phyloP scores from a whole-genome alignment of 2,797 vertebrate genomes.

The Lagodon rhomboides region DNA sequence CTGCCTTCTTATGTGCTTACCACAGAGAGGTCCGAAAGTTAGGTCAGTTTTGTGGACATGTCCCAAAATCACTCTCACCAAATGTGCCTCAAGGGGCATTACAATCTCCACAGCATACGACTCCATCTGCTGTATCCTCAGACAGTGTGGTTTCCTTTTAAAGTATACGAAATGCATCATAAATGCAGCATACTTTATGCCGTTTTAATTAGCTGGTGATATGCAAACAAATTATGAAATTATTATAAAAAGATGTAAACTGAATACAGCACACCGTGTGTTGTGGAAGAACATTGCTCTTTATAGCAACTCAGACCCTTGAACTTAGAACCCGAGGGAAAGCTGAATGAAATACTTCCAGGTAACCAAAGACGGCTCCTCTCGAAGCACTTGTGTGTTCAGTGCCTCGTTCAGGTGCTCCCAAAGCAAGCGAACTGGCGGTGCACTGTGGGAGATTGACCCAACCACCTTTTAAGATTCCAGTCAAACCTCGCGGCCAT shows the following conservation, averaged over 20 bases:
- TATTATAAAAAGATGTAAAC: neutral
- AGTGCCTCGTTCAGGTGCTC: conserved; percentile 38
- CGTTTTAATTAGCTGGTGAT: neutral
- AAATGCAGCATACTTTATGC: neutral
- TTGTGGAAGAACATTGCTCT: neutral
- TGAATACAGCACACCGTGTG: no score
- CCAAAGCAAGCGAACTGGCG: conserved; percentile 19
- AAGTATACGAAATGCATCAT: neutral
- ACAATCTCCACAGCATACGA: neutral
- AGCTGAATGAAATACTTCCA: conserved; percentile 41
- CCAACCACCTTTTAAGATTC: conserved; percentile 49
- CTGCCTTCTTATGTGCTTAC: conserved; percentile 10
- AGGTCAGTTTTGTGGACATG: neutral
- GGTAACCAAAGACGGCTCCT: conserved; percentile 33
- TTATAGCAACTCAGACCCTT: neutral
- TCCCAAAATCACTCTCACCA: neutral
- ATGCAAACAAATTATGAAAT: neutral
- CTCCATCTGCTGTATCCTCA: neutral
- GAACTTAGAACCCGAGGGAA: conserved; percentile 29
- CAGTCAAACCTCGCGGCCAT: conserved; percentile 51
- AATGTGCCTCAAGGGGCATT: neutral
- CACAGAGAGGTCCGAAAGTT: neutral
- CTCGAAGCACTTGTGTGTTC: conserved; percentile 22
- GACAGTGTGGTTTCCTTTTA: neutral
- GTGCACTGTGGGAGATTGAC: conserved; percentile 42